Conservation (phyloP, 2,797 vertebrate genomes). For the Heteromormyrus szaboi region DNA sequence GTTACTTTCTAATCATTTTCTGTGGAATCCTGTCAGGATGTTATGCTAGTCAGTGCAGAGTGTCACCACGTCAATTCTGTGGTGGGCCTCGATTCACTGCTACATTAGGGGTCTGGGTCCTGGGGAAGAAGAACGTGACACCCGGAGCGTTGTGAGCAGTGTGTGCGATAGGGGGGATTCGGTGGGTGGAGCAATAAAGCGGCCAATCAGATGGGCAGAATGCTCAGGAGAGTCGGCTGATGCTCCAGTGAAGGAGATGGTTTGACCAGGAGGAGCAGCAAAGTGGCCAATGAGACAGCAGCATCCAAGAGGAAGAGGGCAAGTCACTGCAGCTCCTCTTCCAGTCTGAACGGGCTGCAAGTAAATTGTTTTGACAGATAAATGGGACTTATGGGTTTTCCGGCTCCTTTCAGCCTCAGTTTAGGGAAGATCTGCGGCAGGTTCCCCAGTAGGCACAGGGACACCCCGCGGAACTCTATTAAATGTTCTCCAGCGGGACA, state of each 20-base stretch:
- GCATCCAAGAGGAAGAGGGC: slow-evolving; percentile 1
- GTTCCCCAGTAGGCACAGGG: slow-evolving; percentile 1
- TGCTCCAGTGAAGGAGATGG: slow-evolving; percentile 30
- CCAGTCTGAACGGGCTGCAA: slow-evolving; percentile 19
- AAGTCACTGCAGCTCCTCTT: neutral
- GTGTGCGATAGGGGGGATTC: neutral
- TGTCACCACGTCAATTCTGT: neutral
- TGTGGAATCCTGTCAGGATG: neutral
- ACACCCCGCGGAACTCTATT: neutral
- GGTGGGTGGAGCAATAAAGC: neutral
- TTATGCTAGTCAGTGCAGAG: too few species aligned
- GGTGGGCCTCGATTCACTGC: neutral
- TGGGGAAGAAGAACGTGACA: neutral
- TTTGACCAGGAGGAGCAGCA: neutral
- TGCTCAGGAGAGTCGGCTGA: neutral
- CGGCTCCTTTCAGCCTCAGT: slow-evolving; percentile 19
- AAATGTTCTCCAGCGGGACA: neutral
- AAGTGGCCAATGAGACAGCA: neutral
- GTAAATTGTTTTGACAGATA: slow-evolving; percentile 30
- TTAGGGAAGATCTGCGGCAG: neutral
- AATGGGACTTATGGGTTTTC: slow-evolving; percentile 39
- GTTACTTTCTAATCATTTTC: neutral
- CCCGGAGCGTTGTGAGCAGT: neutral
- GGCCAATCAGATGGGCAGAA: neutral
- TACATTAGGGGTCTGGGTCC: neutral